phyloP scores from a whole-genome alignment of 2,797 vertebrate species.

The Halcyon smyrnensis region DNA sequence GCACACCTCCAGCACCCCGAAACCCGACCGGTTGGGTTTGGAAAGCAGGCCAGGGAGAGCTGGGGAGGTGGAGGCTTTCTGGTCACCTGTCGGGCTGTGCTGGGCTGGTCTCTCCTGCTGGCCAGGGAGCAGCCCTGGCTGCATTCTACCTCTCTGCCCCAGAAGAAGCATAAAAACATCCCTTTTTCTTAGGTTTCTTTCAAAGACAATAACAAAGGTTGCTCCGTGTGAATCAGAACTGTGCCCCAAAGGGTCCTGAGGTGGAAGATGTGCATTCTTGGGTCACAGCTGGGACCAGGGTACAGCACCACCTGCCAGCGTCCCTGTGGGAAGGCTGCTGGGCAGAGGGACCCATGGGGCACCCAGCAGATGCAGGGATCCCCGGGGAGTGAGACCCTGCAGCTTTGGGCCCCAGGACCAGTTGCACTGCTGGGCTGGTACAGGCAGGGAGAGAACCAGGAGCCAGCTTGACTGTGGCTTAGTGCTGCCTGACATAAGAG shows the following conservation, averaged over 20 bases:
- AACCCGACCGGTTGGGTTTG: neutral
- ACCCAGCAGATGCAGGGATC: neutral
- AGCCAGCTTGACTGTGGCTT: neutral
- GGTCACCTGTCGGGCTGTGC: neutral
- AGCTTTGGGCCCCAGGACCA: neutral
- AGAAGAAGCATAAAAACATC: neutral
- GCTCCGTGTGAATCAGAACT: fast-evolving
- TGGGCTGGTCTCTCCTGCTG: neutral
- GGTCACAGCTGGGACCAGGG: fast-evolving
- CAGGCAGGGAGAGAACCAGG: neutral
- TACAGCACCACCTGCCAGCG: neutral
- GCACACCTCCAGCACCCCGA: neutral
- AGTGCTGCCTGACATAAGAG: neutral
- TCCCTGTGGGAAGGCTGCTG: neutral
- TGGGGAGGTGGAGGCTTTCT: neutral
- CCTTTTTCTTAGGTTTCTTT: neutral
- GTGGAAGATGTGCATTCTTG: neutral
- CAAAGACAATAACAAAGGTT: neutral
- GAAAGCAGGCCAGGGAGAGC: neutral
- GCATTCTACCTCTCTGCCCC: neutral
- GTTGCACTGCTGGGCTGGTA: fast-evolving
- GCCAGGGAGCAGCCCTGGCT: neutral
- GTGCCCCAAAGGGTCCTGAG: too few relatives aligned
- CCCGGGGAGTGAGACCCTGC: fast-evolving
- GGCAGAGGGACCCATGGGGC: neutral